phyloP scores from a whole-genome alignment of 2,797 vertebrate species.

The Telmatherina bonti region DNA sequence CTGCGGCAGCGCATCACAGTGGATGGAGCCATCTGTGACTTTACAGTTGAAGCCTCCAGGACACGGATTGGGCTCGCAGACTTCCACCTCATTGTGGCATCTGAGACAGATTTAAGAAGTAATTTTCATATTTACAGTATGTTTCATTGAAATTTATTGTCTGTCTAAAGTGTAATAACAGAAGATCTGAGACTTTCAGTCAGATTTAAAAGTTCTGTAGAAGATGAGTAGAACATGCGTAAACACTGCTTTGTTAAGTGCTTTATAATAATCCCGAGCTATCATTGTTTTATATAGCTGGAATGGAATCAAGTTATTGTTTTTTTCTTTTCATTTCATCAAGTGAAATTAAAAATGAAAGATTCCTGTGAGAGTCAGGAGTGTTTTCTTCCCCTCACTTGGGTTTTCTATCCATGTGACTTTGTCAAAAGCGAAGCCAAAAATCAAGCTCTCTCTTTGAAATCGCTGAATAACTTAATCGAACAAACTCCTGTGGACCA shows the following conservation, averaged over 20 bases:
- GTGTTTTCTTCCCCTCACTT: not conserved
- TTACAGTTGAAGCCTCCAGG: constrained; percentile 80
- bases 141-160: not conserved
- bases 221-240: not conserved
- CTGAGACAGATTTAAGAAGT: constrained; percentile 62
- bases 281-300: not conserved
- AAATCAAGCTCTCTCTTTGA: not conserved
- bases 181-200: not conserved
- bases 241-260: not conserved
- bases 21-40: constrained; percentile 68
- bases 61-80: constrained; percentile 85
- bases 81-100: constrained; percentile 82
- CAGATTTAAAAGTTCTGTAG: not conserved
- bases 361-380: not conserved
- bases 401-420: not conserved
- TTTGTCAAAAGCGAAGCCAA: not conserved
- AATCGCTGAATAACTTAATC: not conserved
- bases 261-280: not conserved
- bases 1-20: constrained; percentile 75
- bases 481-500: not conserved
- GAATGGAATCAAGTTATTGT: not conserved
- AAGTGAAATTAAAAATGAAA: not conserved
- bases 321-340: constrained; percentile 3
- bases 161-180: too few species aligned
- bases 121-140: not conserved